These are phyloP conservation scores for Aythya baeri DNA, from an alignment of 2,113 vertebrate genomes.

Conservation along the genomic window DNA sequence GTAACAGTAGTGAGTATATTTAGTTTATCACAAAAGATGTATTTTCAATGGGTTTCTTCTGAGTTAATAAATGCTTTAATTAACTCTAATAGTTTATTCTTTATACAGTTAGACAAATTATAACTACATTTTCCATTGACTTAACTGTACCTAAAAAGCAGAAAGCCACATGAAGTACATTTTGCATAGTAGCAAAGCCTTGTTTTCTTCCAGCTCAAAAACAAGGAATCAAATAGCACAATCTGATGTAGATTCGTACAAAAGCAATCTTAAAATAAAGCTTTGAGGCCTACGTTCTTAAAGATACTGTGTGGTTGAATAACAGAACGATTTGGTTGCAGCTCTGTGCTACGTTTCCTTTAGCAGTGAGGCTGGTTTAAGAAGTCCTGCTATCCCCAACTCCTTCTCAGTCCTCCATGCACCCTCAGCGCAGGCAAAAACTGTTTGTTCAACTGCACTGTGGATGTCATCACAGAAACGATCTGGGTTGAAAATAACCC, in stretches of 20 bases:
- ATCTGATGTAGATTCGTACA: neutral
- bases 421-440: neutral
- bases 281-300: neutral
- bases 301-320: neutral
- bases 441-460: neutral
- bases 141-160: neutral
- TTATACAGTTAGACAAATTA: neutral
- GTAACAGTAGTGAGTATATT: neutral
- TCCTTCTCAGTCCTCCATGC: neutral
- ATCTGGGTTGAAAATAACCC: neutral
- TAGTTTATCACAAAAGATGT: neutral
- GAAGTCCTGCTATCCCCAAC: neutral
- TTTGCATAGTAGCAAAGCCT: neutral
- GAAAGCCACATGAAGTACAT: neutral
- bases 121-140: neutral
- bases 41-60: neutral
- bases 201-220: neutral
- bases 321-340: neutral
- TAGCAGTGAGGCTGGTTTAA: neutral
- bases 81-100: neutral
- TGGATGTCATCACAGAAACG: neutral
- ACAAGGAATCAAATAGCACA: neutral
- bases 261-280: neutral
- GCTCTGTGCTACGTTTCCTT: neutral
- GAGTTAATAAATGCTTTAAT: neutral